Evolutionary conservation across 2,113 vertebrate genomes (phyloP).

Genomic region (Tiliqua scincoides): DNA sequence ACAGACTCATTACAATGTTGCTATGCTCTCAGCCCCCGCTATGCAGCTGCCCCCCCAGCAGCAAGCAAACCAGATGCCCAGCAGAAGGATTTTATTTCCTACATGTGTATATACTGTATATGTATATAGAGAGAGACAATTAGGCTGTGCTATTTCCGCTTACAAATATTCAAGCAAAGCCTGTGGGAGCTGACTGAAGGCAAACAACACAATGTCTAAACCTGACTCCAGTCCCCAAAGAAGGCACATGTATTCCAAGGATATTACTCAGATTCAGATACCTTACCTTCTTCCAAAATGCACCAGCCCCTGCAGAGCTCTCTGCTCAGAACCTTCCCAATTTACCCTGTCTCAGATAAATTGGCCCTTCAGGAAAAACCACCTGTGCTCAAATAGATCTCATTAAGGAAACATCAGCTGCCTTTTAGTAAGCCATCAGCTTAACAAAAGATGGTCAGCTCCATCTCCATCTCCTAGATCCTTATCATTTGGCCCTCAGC

Average conservation of each 20-base stretch:
- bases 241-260: neutral
- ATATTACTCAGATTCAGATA: neutral
- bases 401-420: neutral
- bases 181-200: neutral
- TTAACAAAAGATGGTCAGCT: neutral
- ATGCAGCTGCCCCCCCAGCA: neutral
- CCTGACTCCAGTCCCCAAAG: neutral
- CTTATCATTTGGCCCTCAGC: neutral
- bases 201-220: neutral
- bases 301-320: neutral
- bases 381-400: neutral
- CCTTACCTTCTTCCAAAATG: neutral
- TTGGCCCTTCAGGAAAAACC: neutral
- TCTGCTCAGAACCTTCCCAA: neutral
- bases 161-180: neutral
- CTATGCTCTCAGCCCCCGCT: neutral
- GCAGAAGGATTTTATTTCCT: neutral
- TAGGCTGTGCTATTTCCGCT: no score
- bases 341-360: neutral
- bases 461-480: neutral
- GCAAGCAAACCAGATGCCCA: neutral
- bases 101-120: no score
- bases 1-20: neutral
- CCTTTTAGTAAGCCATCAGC: neutral
- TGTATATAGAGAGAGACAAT: no score